phyloP scores from a whole-genome alignment of 2,113 vertebrate genomes.

The Stictonetta naevosa region DNA sequence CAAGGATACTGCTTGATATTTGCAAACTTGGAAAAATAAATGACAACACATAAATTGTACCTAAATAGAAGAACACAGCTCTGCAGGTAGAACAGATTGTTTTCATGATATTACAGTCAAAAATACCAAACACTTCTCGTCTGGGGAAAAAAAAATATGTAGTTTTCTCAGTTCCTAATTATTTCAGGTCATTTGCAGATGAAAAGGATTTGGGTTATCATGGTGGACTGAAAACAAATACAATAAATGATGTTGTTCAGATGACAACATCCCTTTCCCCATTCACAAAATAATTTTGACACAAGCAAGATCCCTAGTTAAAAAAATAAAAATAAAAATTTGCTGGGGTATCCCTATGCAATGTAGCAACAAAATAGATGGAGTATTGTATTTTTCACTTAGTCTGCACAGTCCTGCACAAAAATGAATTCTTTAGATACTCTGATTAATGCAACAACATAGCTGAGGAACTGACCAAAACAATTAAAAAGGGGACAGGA shows the following conservation, averaged over 20 bases:
- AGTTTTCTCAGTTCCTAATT: neutral
- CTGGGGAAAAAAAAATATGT: neutral
- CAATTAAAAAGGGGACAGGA: neutral
- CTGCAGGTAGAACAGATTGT: neutral
- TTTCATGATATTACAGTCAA: neutral
- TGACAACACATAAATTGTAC: neutral
- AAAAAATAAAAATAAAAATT: neutral
- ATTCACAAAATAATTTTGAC: neutral
- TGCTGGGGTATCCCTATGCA: neutral
- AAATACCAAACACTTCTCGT: neutral
- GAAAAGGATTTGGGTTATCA: neutral
- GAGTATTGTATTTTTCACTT: neutral
- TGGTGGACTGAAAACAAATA: neutral
- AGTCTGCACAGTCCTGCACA: neutral
- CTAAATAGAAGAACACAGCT: neutral
- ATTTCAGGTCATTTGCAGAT: neutral
- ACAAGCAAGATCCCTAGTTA: neutral
- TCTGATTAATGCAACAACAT: neutral
- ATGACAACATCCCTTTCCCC: neutral
- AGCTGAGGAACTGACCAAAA: neutral
- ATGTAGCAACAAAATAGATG: neutral
- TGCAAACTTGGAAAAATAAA: constrained; percentile 11
- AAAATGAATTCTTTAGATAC: neutral
- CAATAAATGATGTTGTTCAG: neutral
- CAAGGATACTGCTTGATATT: neutral